These are phyloP conservation scores for Camponotus floridanus DNA, from an alignment of 1,140 invertebrate genomes.

Conservation along the genomic window DNA sequence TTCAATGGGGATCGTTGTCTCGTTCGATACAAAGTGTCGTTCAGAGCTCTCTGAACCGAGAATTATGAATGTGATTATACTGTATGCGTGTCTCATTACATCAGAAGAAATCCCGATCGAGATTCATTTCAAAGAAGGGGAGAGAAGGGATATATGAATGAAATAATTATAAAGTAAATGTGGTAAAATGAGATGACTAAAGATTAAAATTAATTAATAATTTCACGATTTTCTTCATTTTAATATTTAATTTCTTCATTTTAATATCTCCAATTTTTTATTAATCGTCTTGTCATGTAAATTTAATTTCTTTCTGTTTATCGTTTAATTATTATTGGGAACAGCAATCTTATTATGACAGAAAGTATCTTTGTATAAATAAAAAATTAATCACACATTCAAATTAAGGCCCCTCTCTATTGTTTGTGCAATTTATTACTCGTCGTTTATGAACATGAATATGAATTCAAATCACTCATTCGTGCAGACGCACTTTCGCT, in stretches of 20 bases:
- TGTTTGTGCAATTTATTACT: background rate
- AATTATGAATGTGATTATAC: constrained; percentile 23
- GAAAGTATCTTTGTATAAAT: background rate
- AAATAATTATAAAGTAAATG: background rate
- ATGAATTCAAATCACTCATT: background rate
- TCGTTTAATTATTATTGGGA: background rate
- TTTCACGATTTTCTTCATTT: no score
- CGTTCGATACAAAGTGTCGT: constrained; percentile 34
- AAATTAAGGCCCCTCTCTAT: background rate
- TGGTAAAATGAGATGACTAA: no score
- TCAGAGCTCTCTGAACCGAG: constrained; percentile 12
- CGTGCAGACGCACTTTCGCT: background rate
- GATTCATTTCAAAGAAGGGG: background rate
- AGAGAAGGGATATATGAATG: no score
- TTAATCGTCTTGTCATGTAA: background rate
- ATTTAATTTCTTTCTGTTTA: background rate
- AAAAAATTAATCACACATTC: background rate
- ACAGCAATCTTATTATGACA: background rate
- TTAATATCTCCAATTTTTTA: background rate
- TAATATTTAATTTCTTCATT: background rate
- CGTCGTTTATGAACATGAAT: background rate
- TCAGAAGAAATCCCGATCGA: constrained; percentile 23
- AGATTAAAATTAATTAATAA: no score
- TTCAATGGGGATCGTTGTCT: constrained; percentile 60
- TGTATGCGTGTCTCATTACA: background rate